Conservation (phyloP, 2,113 vertebrate species). For the Perognathus longimembris region DNA sequence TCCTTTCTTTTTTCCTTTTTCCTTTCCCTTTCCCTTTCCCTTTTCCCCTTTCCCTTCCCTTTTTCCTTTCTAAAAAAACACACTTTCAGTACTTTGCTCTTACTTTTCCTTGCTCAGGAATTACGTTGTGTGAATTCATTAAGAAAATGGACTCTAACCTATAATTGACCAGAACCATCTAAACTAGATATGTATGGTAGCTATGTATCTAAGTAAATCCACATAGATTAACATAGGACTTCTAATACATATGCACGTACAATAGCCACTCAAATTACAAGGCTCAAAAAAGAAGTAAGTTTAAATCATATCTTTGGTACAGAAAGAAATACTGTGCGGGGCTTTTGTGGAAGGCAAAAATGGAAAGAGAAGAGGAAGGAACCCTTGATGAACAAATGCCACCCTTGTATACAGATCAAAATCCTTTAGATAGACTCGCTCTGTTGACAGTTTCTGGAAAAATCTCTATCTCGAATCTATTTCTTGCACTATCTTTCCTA, state of each 20-base stretch:
- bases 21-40: too few species aligned
- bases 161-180: too few species aligned
- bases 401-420: too few species aligned
- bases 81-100: too few species aligned
- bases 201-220: not conserved
- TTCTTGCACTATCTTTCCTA: not conserved
- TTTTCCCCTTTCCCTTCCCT: too few species aligned
- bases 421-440: not conserved
- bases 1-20: too few species aligned
- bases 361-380: not conserved
- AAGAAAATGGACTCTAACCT: too few species aligned
- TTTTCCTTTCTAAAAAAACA: too few species aligned
- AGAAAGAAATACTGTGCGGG: fast-evolving
- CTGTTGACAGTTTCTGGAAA: too few species aligned
- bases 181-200: not conserved
- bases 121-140: too few species aligned
- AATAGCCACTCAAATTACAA: not conserved
- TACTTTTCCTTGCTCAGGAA: too few species aligned
- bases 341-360: not conserved
- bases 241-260: not conserved
- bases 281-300: not conserved
- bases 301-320: not conserved
- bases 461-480: not conserved
- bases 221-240: not conserved
- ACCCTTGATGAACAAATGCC: not conserved